These are phyloP conservation scores for Scaptomyza hsui DNA, from an alignment of 1,140 invertebrate species.

Conservation along the genomic window DNA sequence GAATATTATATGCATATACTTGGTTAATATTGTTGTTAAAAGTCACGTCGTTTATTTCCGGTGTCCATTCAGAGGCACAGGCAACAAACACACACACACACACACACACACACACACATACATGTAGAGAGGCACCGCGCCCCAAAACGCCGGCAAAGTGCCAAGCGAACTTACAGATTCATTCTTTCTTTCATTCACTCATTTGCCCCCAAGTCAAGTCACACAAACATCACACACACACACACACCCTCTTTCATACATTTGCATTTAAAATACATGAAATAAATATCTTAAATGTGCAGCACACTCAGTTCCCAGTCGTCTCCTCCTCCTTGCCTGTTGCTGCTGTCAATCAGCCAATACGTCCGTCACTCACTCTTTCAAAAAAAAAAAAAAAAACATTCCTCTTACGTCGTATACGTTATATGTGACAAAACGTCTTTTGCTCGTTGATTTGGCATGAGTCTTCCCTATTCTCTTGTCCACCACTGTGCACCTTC, in stretches of 20 bases:
- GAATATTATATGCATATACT: conserved; percentile 35
- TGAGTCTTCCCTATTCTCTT: conserved; percentile 41
- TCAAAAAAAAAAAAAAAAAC: conserved; percentile 52
- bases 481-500: conserved; percentile 19
- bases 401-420: conserved; percentile 72
- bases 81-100: background rate
- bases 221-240: conserved; percentile 24
- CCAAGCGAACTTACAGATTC: conserved; percentile 77
- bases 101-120: background rate
- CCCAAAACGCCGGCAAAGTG: conserved; percentile 61
- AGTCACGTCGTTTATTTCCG: conserved; percentile 84
- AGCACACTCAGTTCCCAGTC: conserved; percentile 25
- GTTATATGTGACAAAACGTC: conserved; percentile 76
- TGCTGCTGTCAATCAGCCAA: conserved; percentile 79
- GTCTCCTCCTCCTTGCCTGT: conserved; percentile 14
- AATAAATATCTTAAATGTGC: conserved; percentile 78
- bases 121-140: conserved; percentile 18
- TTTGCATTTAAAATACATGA: conserved; percentile 75
- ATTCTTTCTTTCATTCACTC: conserved; percentile 56
- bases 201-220: conserved; percentile 40
- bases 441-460: conserved; percentile 35
- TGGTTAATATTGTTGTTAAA: conserved; percentile 73
- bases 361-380: conserved; percentile 68
- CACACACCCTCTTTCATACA: conserved; percentile 30
- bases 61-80: conserved; percentile 45